Evolutionary conservation across 2,888 invertebrate species (phyloP).

Genomic region (Busseola fusca): DNA sequence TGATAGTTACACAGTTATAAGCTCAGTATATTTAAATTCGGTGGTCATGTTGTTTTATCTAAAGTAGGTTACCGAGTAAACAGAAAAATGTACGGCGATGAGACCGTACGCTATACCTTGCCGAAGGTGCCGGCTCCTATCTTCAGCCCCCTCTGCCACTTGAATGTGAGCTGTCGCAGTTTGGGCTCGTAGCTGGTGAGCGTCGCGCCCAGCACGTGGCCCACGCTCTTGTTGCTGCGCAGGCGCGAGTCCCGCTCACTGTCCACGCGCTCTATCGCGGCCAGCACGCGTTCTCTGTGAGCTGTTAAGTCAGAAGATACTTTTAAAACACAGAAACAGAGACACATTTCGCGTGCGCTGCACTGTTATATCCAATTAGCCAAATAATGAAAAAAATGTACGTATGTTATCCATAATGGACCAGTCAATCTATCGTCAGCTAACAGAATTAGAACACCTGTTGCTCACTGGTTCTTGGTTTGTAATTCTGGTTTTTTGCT

Average conservation of each 20-base stretch:
- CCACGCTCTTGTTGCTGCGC: conserved; percentile 79
- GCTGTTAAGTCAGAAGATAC: conserved; percentile 59
- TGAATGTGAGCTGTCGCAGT: conserved; percentile 94
- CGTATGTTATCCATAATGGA: neutral
- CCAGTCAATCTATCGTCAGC: neutral
- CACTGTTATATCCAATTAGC: neutral
- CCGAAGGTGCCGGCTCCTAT: conserved; percentile 97
- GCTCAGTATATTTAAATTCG: too few relatives aligned
- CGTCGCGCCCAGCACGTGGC: conserved; percentile 75
- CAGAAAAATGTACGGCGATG: too few relatives aligned
- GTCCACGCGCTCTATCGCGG: conserved; percentile 89
- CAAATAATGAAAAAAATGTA: too few relatives aligned
- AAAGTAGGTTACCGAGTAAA: too few relatives aligned
- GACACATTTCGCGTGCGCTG: neutral
- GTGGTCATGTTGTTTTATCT: too few relatives aligned
- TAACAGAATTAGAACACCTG: too few relatives aligned
- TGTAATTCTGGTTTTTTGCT: neutral
- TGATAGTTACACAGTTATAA: too few relatives aligned
- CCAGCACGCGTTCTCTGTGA: conserved; percentile 83
- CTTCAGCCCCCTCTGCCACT: conserved; percentile 98
- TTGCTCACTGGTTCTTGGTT: neutral
- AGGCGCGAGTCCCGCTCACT: conserved; percentile 90
- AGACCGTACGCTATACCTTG: conserved; percentile 90
- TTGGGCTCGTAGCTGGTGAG: conserved; percentile 91
- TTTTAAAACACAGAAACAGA: neutral